Evolutionary conservation across 92 coral and sea anemone genomes (phyloP), one percentile per base, ranked within the genome.

Genomic region (Muricea muricata): DNA sequence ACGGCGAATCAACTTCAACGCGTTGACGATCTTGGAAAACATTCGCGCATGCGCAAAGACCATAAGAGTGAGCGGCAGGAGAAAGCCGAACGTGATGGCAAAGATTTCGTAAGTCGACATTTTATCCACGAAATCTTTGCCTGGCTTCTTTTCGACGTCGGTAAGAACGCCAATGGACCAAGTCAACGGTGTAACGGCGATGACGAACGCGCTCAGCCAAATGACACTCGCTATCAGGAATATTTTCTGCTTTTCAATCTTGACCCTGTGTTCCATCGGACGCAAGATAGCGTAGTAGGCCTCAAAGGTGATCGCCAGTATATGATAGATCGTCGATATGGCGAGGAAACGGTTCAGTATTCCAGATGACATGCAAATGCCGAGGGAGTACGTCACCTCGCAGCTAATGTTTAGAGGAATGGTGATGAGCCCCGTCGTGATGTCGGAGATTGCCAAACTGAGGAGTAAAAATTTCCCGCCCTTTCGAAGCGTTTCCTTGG

Each of bases 231-330:
- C 71, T 6, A 78, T 33, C 1, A 32, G 71, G 55, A 78, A 56
- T 52, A 78, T 56, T 39, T 78, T 58, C 20, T 54, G 30, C 28
- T 25, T 61, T 1, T 58, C 71, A 8, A 78, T 20, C 1, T 78
- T 78, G 1, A 78, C 83, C 20, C 83, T 52, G 45, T 78, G 83
- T 45, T 78, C 33, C 71, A 78, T 78, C 69, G 83, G 83, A 0
- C 30, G 32, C 11, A 78, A n/a, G 50, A 78, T 78, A 5, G 83
- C 83, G 70, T 78, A 78, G 33, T 78, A 78, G 17, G 83, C 58
- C 24, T 78, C 83, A 34, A 78, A 33, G 1, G 83, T 78, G 8
- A 78, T 58, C 11, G 83, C 70, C 37, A 78, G 31, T 23, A 78
- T 78, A n/a, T 78, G 83, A 24, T 56, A 78, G 14, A 78, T 45